Conservation (phyloP, 2,888 invertebrate species). For the Caenorhabditis uteleia region DNA sequence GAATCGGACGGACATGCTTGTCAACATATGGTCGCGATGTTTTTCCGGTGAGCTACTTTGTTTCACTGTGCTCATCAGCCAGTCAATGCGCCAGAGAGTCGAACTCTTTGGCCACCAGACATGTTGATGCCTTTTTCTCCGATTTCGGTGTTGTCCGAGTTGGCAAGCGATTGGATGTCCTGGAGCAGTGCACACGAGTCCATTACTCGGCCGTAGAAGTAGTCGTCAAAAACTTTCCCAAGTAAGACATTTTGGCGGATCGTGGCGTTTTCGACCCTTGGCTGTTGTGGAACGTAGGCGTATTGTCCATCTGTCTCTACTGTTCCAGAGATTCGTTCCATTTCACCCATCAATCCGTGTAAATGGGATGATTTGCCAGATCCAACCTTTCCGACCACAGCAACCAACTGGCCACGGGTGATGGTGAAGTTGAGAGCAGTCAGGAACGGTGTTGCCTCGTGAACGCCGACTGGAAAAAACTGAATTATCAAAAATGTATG, state of each 20-base stretch:
- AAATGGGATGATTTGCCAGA: constrained; percentile 75
- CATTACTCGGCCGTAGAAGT: constrained; percentile 65
- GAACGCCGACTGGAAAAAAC: too few species aligned
- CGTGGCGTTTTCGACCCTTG: constrained; percentile 98
- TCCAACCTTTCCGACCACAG: constrained; percentile 67
- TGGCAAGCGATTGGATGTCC: constrained; percentile 60
- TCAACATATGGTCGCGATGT: background rate
- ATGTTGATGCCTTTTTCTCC: too few species aligned
- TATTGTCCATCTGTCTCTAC: constrained; percentile 72
- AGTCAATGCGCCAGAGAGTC: too few species aligned
- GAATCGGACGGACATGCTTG: constrained; percentile 18
- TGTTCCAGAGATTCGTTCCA: constrained; percentile 61
- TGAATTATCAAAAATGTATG: too few species aligned
- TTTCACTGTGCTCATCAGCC: too few species aligned
- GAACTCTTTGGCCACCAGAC: too few species aligned
- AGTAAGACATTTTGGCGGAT: constrained; percentile 91
- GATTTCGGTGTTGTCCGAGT: constrained; percentile 66
- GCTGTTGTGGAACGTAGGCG: constrained; percentile 92
- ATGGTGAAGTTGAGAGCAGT: constrained; percentile 76
- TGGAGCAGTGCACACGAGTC: constrained; percentile 62
- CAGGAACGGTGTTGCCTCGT: too few species aligned
- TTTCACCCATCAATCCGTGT: constrained; percentile 80
- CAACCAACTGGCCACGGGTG: constrained; percentile 57
- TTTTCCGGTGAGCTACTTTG: too few species aligned
- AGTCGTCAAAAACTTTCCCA: constrained; percentile 67